phyloP scores from a whole-genome alignment of 2,888 invertebrate genomes.

The Tetrapedia diversipes region DNA sequence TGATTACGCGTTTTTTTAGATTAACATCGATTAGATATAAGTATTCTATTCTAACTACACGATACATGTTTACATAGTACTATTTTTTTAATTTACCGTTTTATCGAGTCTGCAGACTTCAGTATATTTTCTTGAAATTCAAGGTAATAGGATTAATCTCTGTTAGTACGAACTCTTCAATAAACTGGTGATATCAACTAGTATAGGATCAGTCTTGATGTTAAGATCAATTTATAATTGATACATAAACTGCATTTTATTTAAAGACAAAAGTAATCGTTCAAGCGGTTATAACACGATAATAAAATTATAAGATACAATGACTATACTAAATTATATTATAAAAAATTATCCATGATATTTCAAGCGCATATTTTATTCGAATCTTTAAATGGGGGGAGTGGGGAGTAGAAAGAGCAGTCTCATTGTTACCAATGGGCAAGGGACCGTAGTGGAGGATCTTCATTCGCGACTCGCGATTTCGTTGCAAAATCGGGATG shows the following conservation, averaged over 20 bases:
- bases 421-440: constrained; percentile 2
- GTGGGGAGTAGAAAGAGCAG: neutral
- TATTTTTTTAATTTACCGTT: neutral
- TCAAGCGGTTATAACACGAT: too few species aligned
- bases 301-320: too few species aligned
- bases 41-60: neutral
- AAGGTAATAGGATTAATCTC: neutral
- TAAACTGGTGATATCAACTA: too few species aligned
- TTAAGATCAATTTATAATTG: too few species aligned
- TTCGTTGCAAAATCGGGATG: constrained; percentile 9
- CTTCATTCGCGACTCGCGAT: constrained; percentile 9
- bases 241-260: too few species aligned
- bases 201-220: too few species aligned
- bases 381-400: neutral
- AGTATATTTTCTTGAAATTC: neutral
- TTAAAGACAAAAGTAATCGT: too few species aligned
- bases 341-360: too few species aligned
- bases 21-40: constrained; percentile 39
- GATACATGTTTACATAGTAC: constrained; percentile 7
- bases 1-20: constrained; percentile 19
- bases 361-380: neutral
- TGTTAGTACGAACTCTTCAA: neutral
- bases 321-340: too few species aligned
- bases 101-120: constrained; percentile 15
- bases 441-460: neutral